These are phyloP conservation scores for Antennarius maculatus DNA, from an alignment of 2,797 vertebrate genomes.

Conservation along the genomic window DNA sequence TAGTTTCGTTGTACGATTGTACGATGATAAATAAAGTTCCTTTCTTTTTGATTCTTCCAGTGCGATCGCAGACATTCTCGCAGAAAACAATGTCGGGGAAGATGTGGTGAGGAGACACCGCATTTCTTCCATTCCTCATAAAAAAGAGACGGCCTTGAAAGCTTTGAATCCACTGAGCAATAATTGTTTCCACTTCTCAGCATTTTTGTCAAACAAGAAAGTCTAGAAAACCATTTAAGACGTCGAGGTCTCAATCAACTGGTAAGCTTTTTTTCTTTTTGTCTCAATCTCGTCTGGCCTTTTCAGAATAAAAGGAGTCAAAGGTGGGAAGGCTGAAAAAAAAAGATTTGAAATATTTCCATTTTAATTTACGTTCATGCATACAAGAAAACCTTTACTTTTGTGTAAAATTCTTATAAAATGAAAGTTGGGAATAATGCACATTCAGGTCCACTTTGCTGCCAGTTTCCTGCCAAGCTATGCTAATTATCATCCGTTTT, in stretches of 20 bases:
- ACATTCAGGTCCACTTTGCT: too few species aligned
- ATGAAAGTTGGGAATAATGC: background rate
- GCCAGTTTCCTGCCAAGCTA: too few species aligned
- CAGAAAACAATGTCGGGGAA: slow-evolving; percentile 52
- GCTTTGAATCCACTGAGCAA: background rate
- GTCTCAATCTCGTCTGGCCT: slow-evolving; percentile 18
- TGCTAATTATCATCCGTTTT: background rate
- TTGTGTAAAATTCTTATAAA: background rate
- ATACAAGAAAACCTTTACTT: too few species aligned
- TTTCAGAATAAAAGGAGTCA: slow-evolving; percentile 37
- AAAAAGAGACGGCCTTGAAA: slow-evolving; percentile 22
- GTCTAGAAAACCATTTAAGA: background rate
- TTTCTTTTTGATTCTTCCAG: background rate
- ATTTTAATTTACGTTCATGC: too few species aligned
- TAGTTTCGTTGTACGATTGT: slow-evolving; percentile 13
- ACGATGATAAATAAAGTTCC: too few species aligned
- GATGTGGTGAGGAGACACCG: slow-evolving; percentile 32
- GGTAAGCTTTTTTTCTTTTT: background rate
- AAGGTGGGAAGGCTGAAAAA: too few species aligned
- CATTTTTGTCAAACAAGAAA: background rate
- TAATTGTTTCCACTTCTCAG: background rate
- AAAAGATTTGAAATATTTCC: too few species aligned
- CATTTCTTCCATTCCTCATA: slow-evolving; percentile 49
- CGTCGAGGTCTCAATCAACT: background rate
- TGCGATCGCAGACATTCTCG: slow-evolving; percentile 44